Conservation (phyloP, 2,888 invertebrate species). For the Drymonia ruficornis region DNA sequence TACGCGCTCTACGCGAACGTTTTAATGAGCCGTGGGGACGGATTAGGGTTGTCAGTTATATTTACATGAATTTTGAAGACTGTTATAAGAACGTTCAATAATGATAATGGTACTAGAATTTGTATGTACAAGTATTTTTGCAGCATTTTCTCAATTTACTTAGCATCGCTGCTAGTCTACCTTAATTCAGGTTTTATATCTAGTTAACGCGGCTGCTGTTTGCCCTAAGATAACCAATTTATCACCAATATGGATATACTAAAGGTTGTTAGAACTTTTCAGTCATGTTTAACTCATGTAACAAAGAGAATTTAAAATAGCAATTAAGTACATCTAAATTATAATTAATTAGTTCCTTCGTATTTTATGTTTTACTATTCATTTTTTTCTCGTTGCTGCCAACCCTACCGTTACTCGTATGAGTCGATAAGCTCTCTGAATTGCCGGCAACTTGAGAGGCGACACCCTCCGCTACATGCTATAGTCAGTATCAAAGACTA, state of each 20-base stretch:
- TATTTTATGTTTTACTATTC: too few relatives aligned
- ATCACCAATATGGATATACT: too few relatives aligned
- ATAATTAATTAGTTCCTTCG: too few relatives aligned
- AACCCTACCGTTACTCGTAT: constrained; percentile 37
- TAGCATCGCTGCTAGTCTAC: too few relatives aligned
- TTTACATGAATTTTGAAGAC: background rate
- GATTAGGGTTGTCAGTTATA: constrained; percentile 29
- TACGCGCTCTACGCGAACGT: constrained; percentile 50
- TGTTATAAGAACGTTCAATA: background rate
- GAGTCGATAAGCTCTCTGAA: constrained; percentile 54
- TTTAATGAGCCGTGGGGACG: constrained; percentile 51
- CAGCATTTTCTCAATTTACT: too few relatives aligned
- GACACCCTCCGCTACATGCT: constrained; percentile 14
- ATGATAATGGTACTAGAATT: background rate
- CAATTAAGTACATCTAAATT: too few relatives aligned
- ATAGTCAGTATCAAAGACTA: background rate
- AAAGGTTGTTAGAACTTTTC: too few relatives aligned
- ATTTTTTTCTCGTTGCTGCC: constrained; percentile 15
- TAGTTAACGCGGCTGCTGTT: too few relatives aligned
- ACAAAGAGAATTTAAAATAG: too few relatives aligned
- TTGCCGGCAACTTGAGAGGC: constrained; percentile 50
- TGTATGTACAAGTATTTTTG: background rate
- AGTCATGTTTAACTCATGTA: too few relatives aligned
- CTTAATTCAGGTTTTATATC: too few relatives aligned
- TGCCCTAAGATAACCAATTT: too few relatives aligned